phyloP scores from a whole-genome alignment of 2,888 invertebrate species.

The Lasioglossum calceatum region DNA sequence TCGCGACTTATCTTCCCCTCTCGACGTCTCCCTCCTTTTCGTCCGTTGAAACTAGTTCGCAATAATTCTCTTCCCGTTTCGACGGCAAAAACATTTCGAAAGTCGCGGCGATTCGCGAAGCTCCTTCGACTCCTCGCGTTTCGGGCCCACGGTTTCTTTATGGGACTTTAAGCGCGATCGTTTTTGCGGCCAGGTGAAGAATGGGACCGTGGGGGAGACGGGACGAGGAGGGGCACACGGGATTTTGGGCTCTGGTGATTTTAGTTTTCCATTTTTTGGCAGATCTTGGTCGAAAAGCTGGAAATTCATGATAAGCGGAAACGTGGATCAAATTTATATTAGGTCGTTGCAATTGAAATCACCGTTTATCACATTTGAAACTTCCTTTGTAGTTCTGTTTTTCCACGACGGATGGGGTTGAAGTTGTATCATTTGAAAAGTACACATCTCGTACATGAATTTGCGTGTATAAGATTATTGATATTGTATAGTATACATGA shows the following conservation, averaged over 20 bases:
- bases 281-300: not conserved
- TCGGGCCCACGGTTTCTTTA: conserved; percentile 39
- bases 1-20: conserved; percentile 44
- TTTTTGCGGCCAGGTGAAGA: conserved; percentile 34
- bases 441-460: too few relatives aligned
- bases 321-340: too few relatives aligned
- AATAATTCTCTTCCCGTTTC: conserved; percentile 30
- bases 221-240: not conserved
- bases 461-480: too few relatives aligned
- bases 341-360: too few relatives aligned
- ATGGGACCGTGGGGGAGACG: not conserved
- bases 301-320: not conserved
- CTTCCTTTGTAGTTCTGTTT: too few relatives aligned
- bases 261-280: not conserved
- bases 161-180: conserved; percentile 41
- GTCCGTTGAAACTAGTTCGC: conserved; percentile 20
- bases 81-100: conserved; percentile 27
- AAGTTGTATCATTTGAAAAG: too few relatives aligned
- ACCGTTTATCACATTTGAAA: too few relatives aligned
- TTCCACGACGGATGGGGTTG: too few relatives aligned
- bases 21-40: conserved; percentile 12
- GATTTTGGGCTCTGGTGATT: not conserved
- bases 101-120: conserved; percentile 27
- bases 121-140: conserved; percentile 36
- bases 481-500: too few relatives aligned